Conservation (phyloP, 2,113 vertebrate species). For the Archilochus colubris region DNA sequence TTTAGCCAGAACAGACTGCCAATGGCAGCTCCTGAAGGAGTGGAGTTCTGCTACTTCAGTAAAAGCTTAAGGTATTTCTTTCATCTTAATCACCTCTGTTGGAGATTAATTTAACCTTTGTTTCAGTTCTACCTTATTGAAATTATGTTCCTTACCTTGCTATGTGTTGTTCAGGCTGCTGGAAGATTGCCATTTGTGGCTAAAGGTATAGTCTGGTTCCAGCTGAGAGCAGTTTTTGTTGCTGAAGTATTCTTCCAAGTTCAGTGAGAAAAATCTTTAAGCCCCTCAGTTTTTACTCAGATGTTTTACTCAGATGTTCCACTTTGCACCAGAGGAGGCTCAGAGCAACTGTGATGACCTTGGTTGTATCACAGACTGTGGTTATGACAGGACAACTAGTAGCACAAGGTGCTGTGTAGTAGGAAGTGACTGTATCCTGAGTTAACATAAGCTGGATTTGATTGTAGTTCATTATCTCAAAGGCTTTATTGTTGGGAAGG, state of each 20-base stretch:
- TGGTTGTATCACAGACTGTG: background rate
- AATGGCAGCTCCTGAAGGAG: background rate
- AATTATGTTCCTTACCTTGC: background rate
- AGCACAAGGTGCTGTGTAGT: background rate
- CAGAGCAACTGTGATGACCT: background rate
- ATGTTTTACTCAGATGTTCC: background rate
- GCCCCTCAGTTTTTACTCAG: background rate
- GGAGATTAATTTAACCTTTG: background rate
- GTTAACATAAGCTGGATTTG: background rate
- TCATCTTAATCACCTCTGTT: background rate
- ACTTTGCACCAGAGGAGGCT: background rate
- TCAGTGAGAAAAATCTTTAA: background rate
- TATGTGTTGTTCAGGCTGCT: background rate
- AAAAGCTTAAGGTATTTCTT: background rate
- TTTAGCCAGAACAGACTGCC: background rate
- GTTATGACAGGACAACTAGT: background rate
- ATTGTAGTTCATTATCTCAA: background rate
- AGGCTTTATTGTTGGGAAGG: background rate
- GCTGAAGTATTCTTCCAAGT: background rate
- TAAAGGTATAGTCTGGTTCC: background rate
- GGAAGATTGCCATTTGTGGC: background rate
- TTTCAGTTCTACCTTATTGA: background rate
- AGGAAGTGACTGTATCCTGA: background rate
- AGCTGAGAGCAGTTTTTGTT: background rate
- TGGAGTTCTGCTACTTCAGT: background rate